Percentiles rank a stretch among this genome's conserved stretches.
These are phyloP conservation scores for Habroteleia sp. DNA, from an alignment of 2,888 invertebrate species.

Conservation along the genomic window DNA sequence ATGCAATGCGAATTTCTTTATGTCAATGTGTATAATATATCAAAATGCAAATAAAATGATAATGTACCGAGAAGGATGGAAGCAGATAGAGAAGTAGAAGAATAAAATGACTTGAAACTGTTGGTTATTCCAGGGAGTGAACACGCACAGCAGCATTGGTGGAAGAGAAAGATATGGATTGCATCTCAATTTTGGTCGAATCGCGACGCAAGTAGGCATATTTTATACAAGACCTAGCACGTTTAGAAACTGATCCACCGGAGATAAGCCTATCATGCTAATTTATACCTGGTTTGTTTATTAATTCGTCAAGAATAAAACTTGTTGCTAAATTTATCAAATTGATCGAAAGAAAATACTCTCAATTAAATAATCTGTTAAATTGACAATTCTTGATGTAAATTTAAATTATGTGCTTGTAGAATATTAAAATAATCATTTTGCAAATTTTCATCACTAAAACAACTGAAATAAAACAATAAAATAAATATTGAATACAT, in stretches of 20 bases:
- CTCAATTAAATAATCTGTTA: too few relatives aligned
- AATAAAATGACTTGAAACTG: constrained; percentile 36
- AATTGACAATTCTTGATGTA: too few relatives aligned
- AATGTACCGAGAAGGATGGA: constrained; percentile 14
- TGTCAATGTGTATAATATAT: constrained; percentile 1
- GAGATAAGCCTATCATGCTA: constrained; percentile 49
- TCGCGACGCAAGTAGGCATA: constrained; percentile 33
- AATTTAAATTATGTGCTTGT: too few relatives aligned
- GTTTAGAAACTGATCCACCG: constrained; percentile 56
- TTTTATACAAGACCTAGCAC: constrained; percentile 45
- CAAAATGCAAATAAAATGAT: constrained; percentile 29
- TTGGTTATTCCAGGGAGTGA: constrained; percentile 46
- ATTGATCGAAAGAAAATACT: too few relatives aligned
- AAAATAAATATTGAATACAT: too few relatives aligned
- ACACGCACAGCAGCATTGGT: constrained; percentile 38
- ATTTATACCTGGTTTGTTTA: constrained; percentile 46
- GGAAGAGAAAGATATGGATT: constrained; percentile 48
- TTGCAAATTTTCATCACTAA: too few relatives aligned
- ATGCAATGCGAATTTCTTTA: too few relatives aligned
- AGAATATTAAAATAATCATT: too few relatives aligned
- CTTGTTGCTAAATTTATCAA: too few relatives aligned
- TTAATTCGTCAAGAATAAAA: constrained; percentile 2
- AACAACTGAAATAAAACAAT: too few relatives aligned
- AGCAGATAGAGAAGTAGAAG: constrained; percentile 14
- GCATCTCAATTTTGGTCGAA: constrained; percentile 58